Base-by-base conservation (phyloP, 2,113 vertebrate species). In the Hipposideros armiger region DNA sequence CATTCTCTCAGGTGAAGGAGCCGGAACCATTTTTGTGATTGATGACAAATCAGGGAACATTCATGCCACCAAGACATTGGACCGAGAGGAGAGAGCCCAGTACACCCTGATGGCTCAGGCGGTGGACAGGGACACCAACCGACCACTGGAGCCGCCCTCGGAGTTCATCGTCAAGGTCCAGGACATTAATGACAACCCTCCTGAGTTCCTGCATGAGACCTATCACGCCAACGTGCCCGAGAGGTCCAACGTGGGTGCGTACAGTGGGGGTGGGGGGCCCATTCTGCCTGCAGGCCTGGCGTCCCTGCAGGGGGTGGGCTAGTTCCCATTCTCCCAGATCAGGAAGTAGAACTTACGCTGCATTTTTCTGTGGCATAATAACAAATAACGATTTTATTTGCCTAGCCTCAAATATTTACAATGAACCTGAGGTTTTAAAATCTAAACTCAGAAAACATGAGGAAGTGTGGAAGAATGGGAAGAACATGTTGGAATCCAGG, bases 151-250 rank as follows among this genome's bases (percentile, higher is more conserved):
- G 97, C 99, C 99, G 1, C 99, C 99, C 0, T 99, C 99, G 0
- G 99, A 99, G 97, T 99, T 99, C 98, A 99, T 99, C 22, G 99
- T 99, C 91, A 99, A 99, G 98, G 99, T 99, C 95, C 99, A 99
- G 97, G 99, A 99, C 98, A 99, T 99, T 97, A 99, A 99, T 52
- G 99, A 99, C 98, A 99, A 99, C 97, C 99, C 99, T 0, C 99
- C 99, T 0, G 99, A 99, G 98, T 99, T 99, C 94, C 98, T 99
- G 17, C 99, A 99, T 1, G 99, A 99, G 82, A 99, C 99, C 52
- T 99, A 99, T 96, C 99, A 99, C 3, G 99, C 99, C 96, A 99
- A 99, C 81, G 99, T 99, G 97, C 99, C 99, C 1, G 99, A 99
- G 98, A 99, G 99, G 99, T 99, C 99, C 96, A 99, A 99, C 80